Evolutionary conservation across 2,797 vertebrate genomes (phyloP).

Genomic region (Fistularia commersonii): DNA sequence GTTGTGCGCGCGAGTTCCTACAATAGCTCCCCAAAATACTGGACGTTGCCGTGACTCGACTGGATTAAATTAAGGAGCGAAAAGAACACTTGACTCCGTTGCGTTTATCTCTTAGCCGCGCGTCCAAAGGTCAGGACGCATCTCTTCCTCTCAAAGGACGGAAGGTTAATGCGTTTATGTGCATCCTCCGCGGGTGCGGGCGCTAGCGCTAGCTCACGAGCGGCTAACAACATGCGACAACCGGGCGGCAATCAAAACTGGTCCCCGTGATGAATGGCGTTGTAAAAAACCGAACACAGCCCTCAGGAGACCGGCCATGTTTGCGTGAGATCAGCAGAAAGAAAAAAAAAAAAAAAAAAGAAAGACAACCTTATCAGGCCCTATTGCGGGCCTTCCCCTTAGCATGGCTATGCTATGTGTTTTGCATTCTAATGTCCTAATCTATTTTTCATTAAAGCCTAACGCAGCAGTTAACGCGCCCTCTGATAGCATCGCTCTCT

Average conservation of each 20-base stretch:
- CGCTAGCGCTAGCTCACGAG: slow-evolving; percentile 8
- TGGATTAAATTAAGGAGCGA: slow-evolving; percentile 43
- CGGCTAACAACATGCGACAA: slow-evolving; percentile 19
- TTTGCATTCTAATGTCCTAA: slow-evolving; percentile 71
- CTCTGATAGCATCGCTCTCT: slow-evolving; percentile 62
- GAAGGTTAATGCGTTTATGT: not conserved
- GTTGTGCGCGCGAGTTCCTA: too few species aligned
- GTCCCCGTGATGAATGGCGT: slow-evolving; percentile 59
- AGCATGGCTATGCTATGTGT: slow-evolving; percentile 37
- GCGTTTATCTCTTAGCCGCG: slow-evolving; percentile 31
- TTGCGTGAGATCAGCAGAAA: slow-evolving; percentile 73
- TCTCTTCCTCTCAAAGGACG: slow-evolving; percentile 8
- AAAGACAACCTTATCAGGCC: slow-evolving; percentile 53
- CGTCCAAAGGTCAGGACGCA: slow-evolving; percentile 36
- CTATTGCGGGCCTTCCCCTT: slow-evolving; percentile 52
- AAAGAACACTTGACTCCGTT: slow-evolving; percentile 41
- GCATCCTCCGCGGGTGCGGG: not conserved
- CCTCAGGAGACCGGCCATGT: slow-evolving; percentile 49
- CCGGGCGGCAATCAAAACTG: slow-evolving; percentile 40
- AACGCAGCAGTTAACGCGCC: slow-evolving; percentile 61
- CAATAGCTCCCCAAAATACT: too few species aligned
- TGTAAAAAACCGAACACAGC: slow-evolving; percentile 58
- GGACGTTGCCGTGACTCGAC: too few species aligned
- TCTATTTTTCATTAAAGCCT: slow-evolving; percentile 76
- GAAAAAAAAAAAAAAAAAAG: slow-evolving; percentile 28